Conservation (phyloP, 2,113 vertebrate genomes). For the Arvicanthis niloticus region DNA sequence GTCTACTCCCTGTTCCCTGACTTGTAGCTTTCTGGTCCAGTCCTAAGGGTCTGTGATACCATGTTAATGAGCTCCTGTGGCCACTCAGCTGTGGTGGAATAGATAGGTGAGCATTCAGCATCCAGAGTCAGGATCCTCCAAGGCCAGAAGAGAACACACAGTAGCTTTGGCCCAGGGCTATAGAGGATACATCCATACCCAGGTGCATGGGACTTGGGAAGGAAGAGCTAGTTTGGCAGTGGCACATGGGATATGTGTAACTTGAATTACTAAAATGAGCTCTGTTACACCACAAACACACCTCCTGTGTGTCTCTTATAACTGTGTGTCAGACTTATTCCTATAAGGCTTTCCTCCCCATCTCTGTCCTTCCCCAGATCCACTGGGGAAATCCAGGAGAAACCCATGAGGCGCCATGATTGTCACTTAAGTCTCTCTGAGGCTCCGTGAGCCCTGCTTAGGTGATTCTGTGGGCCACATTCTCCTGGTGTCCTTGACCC, state of each 20-base stretch:
- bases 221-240: neutral
- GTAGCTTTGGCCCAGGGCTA: rapidly evolving
- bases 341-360: neutral
- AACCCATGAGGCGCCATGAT: neutral
- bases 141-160: neutral
- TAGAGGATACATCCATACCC: neutral
- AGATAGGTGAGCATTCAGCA: neutral
- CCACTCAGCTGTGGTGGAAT: neutral
- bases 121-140: neutral
- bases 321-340: neutral
- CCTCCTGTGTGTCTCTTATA: neutral
- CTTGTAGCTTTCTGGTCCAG: neutral
- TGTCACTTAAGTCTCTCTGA: neutral
- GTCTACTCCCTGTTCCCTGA: neutral
- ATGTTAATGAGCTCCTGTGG: neutral
- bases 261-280: neutral
- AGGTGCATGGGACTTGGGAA: rapidly evolving
- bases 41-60: neutral
- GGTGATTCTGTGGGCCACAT: neutral
- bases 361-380: neutral
- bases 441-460: neutral
- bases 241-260: neutral
- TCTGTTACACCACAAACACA: neutral
- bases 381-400: neutral
- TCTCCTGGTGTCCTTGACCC: neutral